These are phyloP conservation scores for Sepioteuthis lessoniana DNA, from an alignment of 2,888 invertebrate species.

Conservation along the genomic window DNA sequence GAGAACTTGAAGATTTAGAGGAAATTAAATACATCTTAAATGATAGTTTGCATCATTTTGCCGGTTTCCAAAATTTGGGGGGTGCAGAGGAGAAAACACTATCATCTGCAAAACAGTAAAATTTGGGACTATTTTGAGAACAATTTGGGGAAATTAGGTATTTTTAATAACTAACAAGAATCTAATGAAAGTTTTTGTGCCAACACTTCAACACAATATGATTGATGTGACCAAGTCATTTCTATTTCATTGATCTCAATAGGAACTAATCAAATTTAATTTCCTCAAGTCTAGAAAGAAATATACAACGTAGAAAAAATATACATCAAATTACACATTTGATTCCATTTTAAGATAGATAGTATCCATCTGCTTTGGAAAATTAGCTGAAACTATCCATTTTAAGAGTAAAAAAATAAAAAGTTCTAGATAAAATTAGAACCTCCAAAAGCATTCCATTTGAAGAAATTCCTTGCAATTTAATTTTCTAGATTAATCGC, in stretches of 20 bases:
- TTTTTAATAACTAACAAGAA: neutral
- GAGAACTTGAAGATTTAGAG: neutral
- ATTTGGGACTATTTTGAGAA: conserved; percentile 20
- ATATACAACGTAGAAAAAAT: neutral
- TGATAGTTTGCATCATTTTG: neutral
- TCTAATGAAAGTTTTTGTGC: neutral
- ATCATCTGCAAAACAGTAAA: conserved; percentile 47
- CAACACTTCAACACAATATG: too few species aligned
- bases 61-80: conserved; percentile 40
- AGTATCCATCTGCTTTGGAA: too few species aligned
- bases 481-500: too few species aligned
- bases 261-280: too few species aligned
- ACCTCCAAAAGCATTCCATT: too few species aligned
- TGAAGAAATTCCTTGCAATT: too few species aligned
- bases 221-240: too few species aligned
- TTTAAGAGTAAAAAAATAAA: too few species aligned
- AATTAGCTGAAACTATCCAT: too few species aligned
- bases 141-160: neutral
- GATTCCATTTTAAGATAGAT: neutral
- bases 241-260: too few species aligned
- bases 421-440: too few species aligned
- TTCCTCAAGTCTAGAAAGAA: neutral
- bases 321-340: neutral
- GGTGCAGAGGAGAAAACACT: conserved; percentile 13
- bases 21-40: neutral